Evolutionary conservation across 2,888 invertebrate genomes (phyloP).

Genomic region (Stegana nigrithorax): DNA sequence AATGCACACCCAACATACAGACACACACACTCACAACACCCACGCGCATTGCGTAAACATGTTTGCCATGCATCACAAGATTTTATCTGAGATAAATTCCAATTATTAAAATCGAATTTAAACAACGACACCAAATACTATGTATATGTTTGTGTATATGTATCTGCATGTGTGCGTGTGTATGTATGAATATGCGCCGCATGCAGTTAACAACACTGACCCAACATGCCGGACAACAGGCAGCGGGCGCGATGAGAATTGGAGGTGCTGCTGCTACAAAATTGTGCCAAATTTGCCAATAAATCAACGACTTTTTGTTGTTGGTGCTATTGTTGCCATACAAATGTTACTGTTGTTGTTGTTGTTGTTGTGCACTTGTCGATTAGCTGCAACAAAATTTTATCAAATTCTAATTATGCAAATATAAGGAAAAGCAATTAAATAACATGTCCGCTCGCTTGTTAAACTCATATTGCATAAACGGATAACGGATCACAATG

Average conservation of each 20-base stretch:
- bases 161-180: conserved; percentile 6
- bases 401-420: conserved; percentile 55
- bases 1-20: not conserved
- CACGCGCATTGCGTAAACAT: not conserved
- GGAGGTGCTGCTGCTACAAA: too few species aligned
- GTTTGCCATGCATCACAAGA: conserved; percentile 27
- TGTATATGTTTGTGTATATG: not conserved
- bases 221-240: not conserved
- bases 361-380: conserved; percentile 1
- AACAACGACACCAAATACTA: conserved; percentile 27
- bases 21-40: not conserved
- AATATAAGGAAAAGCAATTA: conserved; percentile 55
- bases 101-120: conserved; percentile 60
- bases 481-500: too few species aligned
- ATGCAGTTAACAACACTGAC: conserved; percentile 15
- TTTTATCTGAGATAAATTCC: conserved; percentile 47
- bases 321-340: not conserved
- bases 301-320: not conserved
- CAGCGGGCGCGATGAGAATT: too few species aligned
- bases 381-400: conserved; percentile 33
- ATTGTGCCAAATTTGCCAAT: conserved; percentile 5
- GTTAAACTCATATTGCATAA: conserved; percentile 11
- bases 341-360: not conserved
- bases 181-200: conserved; percentile 12
- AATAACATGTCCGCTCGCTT: conserved; percentile 34